These are phyloP conservation scores for Dromas ardeola DNA, from an alignment of 2,113 vertebrate species.

Conservation along the genomic window DNA sequence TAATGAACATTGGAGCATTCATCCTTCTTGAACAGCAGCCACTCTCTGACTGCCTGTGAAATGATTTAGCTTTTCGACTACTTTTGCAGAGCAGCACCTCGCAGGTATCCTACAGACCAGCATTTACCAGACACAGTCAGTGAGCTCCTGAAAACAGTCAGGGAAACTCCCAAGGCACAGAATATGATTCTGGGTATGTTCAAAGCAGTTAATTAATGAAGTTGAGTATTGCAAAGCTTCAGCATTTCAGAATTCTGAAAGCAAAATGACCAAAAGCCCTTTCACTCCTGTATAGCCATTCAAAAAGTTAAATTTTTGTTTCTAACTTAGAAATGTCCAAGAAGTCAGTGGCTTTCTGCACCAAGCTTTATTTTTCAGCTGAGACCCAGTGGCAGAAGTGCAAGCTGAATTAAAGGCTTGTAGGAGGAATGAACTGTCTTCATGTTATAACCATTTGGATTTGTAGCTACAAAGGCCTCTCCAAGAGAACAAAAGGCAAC, in stretches of 20 bases:
- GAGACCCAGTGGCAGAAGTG: neutral
- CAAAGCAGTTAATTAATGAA: neutral
- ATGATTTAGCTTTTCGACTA: neutral
- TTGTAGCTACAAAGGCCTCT: neutral
- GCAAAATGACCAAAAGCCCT: neutral
- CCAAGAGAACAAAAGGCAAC: neutral
- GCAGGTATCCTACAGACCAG: neutral
- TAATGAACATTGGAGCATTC: neutral
- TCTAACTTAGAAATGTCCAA: neutral
- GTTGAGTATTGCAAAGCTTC: neutral
- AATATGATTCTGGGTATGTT: neutral
- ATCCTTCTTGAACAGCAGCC: neutral
- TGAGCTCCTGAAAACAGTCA: neutral
- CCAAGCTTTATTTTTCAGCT: neutral
- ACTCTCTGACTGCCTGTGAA: neutral
- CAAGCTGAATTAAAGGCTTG: neutral
- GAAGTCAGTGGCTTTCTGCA: neutral
- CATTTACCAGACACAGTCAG: neutral
- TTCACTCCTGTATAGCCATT: neutral
- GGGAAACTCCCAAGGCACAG: neutral
- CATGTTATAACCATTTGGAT: neutral
- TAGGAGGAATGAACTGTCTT: neutral
- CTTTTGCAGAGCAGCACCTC: neutral
- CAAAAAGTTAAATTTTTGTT: neutral
- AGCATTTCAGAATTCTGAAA: neutral